Base-by-base conservation (phyloP, 2,113 vertebrate species). In the Polypterus bichir region DNA sequence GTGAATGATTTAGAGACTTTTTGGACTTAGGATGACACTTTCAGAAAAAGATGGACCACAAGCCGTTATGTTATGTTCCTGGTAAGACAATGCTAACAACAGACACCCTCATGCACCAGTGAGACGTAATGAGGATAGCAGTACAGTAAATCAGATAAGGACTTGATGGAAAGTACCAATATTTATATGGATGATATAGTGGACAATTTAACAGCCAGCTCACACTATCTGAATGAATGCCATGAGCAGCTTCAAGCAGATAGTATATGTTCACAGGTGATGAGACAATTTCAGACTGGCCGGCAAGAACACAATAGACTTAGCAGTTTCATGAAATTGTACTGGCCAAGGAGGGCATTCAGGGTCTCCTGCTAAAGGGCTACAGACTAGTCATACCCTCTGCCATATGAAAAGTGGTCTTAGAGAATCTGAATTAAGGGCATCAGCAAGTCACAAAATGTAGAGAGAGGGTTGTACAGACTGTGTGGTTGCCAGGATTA, bases 1-100 rank as follows among this genome's bases (percentile, higher is more conserved):
- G 66, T 64, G 64, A 68, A 55, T 27, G 45, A 44, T 71, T 66
- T 10, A 60, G 56, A 48, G 53, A 65, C 47, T 68, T 68, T 45
- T 8, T 65, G n/a, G n/a, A n/a, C 9, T 55, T 48, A 5, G 44
- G 46, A n/a, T n/a, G n/a, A n/a, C n/a, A n/a, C n/a, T n/a, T 60
- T 8, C 3, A n/a, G 2, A 6, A 51, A 10, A 62, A 65, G 47
- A 62, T 62, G n/a, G 64, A 69, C 48, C 62, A 64, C 47, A 69
- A 65, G 48, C 62, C 57, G 2, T 57, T 69, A 5, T n/a, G 27
- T 8, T 52, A 69, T 52, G 54, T 57, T 4, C 64, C 61, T 11
- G 61, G 61, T 1, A 66, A 69, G 6, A 11, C 8, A 8, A 53
- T 69, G 9, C 6, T 10, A n/a, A 63, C 47, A 11, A 61, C 64